A percentile compares a stretch with the other conserved stretches of the same genome.
Evolutionary conservation across 2,888 invertebrate genomes (phyloP).

Genomic region (Laothoe populi): DNA sequence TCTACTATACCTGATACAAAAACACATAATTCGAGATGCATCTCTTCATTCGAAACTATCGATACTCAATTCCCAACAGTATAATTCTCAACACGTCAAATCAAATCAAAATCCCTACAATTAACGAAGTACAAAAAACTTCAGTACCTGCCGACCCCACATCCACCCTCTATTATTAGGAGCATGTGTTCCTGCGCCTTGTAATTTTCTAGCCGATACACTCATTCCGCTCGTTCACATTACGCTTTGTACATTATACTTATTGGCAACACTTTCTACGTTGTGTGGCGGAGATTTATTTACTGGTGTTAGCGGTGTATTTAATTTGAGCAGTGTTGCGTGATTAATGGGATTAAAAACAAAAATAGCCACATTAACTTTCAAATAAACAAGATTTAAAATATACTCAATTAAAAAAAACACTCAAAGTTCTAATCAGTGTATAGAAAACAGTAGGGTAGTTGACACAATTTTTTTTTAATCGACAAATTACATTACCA

Average conservation of each 20-base stretch:
- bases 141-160: slow-evolving; percentile 6
- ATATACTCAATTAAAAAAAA: too few relatives aligned
- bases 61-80: not conserved
- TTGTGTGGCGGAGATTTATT: not conserved
- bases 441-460: too few relatives aligned
- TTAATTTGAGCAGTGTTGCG: not conserved
- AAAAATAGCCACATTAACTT: not conserved
- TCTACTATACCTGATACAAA: too few relatives aligned
- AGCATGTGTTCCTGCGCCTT: slow-evolving; percentile 30
- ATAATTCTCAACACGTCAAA: not conserved
- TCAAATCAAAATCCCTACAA: slow-evolving; percentile 4
- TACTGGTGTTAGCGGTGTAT: not conserved
- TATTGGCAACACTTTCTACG: slow-evolving; percentile 18
- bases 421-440: too few relatives aligned
- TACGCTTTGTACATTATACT: slow-evolving; percentile 24
- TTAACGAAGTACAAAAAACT: slow-evolving; percentile 15
- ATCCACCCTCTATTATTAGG: slow-evolving; percentile 28
- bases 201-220: slow-evolving; percentile 33
- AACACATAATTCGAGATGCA: too few relatives aligned
- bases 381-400: too few relatives aligned
- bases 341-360: not conserved
- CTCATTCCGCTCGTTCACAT: slow-evolving; percentile 23
- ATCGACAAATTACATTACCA: too few relatives aligned
- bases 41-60: not conserved
- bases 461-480: too few relatives aligned